These are phyloP conservation scores for Pholis gunnellus DNA, from an alignment of 2,113 vertebrate species.

Conservation along the genomic window DNA sequence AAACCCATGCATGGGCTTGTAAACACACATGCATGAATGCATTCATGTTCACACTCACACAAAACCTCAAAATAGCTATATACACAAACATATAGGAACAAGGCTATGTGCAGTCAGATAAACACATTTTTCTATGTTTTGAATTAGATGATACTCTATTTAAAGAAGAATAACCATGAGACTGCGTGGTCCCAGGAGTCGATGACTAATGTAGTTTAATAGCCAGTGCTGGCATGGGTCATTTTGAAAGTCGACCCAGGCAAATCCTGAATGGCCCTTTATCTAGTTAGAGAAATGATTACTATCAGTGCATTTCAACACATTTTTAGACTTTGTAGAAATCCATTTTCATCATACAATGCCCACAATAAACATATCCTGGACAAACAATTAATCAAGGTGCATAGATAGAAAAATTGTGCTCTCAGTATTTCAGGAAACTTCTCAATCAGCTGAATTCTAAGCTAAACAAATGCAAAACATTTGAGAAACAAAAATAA, in stretches of 20 bases:
- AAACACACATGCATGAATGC: neutral
- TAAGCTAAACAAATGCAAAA: conserved; percentile 8
- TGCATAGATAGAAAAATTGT: neutral
- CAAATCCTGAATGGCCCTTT: conserved; percentile 66
- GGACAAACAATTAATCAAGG: conserved; percentile 6
- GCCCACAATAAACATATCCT: neutral
- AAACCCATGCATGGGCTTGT: neutral
- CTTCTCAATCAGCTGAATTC: neutral
- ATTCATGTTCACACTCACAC: neutral
- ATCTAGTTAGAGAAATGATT: conserved; percentile 62
- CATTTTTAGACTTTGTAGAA: conserved; percentile 35
- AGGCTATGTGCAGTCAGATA: conserved; percentile 14
- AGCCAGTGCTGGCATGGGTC: conserved; percentile 72
- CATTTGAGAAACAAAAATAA: conserved; percentile 11
- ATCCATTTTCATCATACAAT: conserved; percentile 30
- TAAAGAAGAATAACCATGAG: conserved; percentile 66
- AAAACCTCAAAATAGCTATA: conserved; percentile 7
- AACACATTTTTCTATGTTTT: conserved; percentile 52
- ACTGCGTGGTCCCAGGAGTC: conserved; percentile 57
- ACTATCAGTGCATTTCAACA: conserved; percentile 49
- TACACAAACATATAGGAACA: conserved; percentile 13
- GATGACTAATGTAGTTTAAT: conserved; percentile 78
- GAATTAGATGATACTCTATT: conserved; percentile 58
- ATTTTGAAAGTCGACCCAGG: conserved; percentile 72
- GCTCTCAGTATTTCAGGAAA: neutral